Evolutionary conservation across 1,140 invertebrate species (phyloP).

Genomic region (Drosophila eugracilis): DNA sequence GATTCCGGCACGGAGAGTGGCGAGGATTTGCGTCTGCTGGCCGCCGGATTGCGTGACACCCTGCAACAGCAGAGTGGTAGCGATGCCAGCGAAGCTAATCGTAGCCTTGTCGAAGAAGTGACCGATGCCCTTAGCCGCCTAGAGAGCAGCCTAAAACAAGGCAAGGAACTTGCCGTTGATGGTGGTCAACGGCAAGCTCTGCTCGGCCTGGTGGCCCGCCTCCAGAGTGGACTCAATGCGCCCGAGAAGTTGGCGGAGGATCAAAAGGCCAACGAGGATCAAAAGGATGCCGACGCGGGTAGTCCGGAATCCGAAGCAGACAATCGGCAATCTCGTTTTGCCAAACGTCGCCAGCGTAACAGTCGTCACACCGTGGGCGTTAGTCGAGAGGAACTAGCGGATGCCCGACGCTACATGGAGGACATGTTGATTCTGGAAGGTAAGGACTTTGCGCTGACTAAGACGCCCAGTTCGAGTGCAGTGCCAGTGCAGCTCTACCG

Average conservation of each 20-base stretch:
- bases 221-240: conserved; percentile 89
- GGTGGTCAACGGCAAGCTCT: conserved; percentile 87
- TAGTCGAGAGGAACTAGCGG: conserved; percentile 90
- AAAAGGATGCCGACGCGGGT: conserved; percentile 35
- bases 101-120: conserved; percentile 90
- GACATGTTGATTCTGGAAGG: conserved; percentile 86
- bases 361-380: conserved; percentile 92
- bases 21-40: conserved; percentile 86
- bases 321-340: conserved; percentile 77
- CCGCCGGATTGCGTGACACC: conserved; percentile 77
- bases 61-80: conserved; percentile 67
- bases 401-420: conserved; percentile 90
- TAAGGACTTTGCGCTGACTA: conserved; percentile 69
- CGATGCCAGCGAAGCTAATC: conserved; percentile 59
- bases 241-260: conserved; percentile 84
- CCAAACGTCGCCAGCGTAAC: conserved; percentile 85
- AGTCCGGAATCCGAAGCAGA: conserved; percentile 32
- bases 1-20: conserved; percentile 90
- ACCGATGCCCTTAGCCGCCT: conserved; percentile 91
- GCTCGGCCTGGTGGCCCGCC: conserved; percentile 90
- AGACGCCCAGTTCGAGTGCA: conserved; percentile 73
- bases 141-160: conserved; percentile 88
- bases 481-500: conserved; percentile 77
- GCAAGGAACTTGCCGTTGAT: conserved; percentile 86
- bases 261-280: neutral